Base-by-base conservation (phyloP, 1,140 invertebrate species). In the Bombus affinis region DNA sequence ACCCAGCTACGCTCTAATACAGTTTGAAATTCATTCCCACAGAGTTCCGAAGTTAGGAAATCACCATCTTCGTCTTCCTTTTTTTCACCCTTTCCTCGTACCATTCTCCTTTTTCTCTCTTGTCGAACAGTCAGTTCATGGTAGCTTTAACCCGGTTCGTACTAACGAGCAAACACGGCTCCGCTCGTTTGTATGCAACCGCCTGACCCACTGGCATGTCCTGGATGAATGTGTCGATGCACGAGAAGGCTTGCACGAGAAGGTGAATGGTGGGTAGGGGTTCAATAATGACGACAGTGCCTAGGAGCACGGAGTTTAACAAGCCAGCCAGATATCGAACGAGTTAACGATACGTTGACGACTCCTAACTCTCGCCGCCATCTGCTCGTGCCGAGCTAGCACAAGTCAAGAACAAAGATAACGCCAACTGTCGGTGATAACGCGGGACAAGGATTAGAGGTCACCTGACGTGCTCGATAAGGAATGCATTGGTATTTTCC, bases 291-390 rank as follows among this genome's bases (percentile, higher is more conserved):
- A 89, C 91, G 90, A 83, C 88, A 84, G 83, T 86, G 85, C 89
- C 88, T 88, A 79, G 88, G 82, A 78, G 91, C 88, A 78, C 85
- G 80, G 83, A 65, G 88, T 84, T 93, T 90, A 90, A 88, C 88
- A 89, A 90, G 87, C 74, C 83, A 88, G 68, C 79, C 79, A 88
- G 89, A 93, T 93, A 93, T 93, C 91, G 92, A 92, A 93, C 90
- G 90, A 92, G 88, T 93, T 92, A 89, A 91, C 89, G 93, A 94
- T 94, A 93, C 91, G 92, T 93, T 94, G 93, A 94, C 90, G 92
- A 93, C 93, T 83, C 76, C 57, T 87, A 83, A 80, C 62, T 66
- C 84, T 83, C 59, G 62, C 47, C 72, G 81, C 85, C 87, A 85
- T 86, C 91, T 70, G 68, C 78, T 89, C 81, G 75, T 32, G 66